phyloP scores from a whole-genome alignment of 2,113 vertebrate species.

The Alexandromys fortis region DNA sequence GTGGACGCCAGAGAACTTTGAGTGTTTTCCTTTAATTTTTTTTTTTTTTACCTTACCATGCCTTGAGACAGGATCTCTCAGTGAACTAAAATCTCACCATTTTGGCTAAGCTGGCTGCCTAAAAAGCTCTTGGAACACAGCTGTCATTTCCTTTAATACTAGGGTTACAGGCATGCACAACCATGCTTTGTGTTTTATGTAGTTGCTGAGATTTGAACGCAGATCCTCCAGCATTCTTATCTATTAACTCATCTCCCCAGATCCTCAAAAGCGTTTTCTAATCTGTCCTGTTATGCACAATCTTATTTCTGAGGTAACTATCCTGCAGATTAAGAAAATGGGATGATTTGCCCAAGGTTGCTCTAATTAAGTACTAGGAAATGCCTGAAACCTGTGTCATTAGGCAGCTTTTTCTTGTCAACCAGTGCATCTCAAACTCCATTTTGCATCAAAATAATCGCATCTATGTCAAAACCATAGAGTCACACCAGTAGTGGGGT shows the following conservation, averaged over 20 bases:
- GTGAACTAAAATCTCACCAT: not conserved
- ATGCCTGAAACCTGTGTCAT: not conserved
- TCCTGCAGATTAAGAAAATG: not conserved
- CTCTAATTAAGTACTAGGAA: not conserved
- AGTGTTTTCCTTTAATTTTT: not conserved
- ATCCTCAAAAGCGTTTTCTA: constrained; percentile 1
- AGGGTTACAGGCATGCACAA: not conserved
- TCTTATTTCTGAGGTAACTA: constrained; percentile 2
- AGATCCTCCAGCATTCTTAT: not conserved
- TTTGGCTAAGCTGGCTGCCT: not conserved
- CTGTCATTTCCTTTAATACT: not conserved
- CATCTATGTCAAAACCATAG: constrained; percentile 23
- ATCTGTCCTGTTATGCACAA: constrained; percentile 17
- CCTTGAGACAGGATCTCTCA: not conserved
- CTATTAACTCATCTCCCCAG: not conserved
- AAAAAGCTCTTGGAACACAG: not conserved
- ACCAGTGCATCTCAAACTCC: constrained; percentile 5
- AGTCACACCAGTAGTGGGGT: not conserved
- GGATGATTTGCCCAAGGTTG: not conserved
- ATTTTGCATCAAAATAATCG: constrained; percentile 8
- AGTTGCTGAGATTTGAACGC: not conserved
- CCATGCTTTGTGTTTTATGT: not conserved
- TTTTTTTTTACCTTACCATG: not conserved
- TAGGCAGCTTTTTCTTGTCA: not conserved
- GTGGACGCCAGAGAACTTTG: no score